Evolutionary conservation across 1,140 invertebrate genomes (phyloP), one percentile per base, ranked within the genome.

Genomic region (Amphibalanus amphitrite): DNA sequence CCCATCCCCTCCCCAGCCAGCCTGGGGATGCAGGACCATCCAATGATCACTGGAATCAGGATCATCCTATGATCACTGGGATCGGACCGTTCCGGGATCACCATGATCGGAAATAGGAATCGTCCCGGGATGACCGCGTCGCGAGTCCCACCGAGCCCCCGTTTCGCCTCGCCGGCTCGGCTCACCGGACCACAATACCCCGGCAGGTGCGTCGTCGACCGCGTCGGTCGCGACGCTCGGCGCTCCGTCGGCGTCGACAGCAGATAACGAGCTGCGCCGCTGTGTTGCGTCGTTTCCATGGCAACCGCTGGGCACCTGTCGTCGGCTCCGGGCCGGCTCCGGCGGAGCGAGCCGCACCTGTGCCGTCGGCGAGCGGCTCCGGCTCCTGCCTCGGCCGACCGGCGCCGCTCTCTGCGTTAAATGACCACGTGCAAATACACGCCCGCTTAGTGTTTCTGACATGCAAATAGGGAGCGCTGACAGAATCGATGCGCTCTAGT

Each of bases 371-470:
- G 47, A 20, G 13, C 47, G 47, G 33, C 4, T 15, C 33, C 33
- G 33, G 33, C 4, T 15, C 33, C 33, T 6, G 4, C 33, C 33
- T 38, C 33, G 33, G 4, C 33, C 33, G 33, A 38, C 33, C n/a
- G 33, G 15, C 33, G 33, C 33, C 15, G n/a, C 33, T 38, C 47
- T 13, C 47, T 17, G 47, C 47, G 47, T 59, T 59, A 59, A 59
- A 59, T 59, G 47, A 59, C 47, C 47, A 59, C 23, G 47, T 59
- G 47, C 47, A 59, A 59, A 59, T 59, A 59, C 10, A 59, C 33
- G 47, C 47, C 47, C 47, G 47, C 47, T 59, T 59, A 59, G 47
- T 59, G 47, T 59, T 59, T 59, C 47, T 59, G 47, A 59, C 47
- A 59, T 59, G 47, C 47, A 59, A 59, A 59, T 59, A 59, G 47